Base-by-base conservation (phyloP, 2,888 invertebrate genomes). In the Drosophila picticornis region DNA sequence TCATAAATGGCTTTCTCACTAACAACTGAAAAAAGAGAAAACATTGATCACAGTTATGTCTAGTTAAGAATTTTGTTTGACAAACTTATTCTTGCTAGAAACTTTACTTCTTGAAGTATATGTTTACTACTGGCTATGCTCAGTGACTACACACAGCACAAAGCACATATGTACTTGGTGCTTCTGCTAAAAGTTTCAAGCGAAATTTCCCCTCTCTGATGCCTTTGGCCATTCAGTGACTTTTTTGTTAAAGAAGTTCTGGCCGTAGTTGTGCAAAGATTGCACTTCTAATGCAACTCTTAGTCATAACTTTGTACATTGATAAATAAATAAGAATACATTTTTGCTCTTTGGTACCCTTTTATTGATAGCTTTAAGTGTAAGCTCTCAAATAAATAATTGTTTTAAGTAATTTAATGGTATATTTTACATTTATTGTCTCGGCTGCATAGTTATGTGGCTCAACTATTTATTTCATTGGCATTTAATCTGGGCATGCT, bases 121-220 rank as follows among this genome's bases (percentile, higher is more conserved):
- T 72, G 69, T 61, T 72, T 53, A 72, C 52, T 31, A 36, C 11
- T 34, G 27, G 58, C 22, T 29, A 25, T 52, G 36, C 34, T 52
- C 9, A 29, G 19, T 25, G 48, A 22, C 72, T 72, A 25, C 57
- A 43, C 38, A 57, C 22, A 57, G 16, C 29, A 40, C 29, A 50
- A 46, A 32, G 52, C 31, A 53, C 5, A 59, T 72, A 50, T 68
- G 68, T 68, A 61, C 69, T 70, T 53, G 38, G 72, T 46, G 48
- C 61, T 38, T 38, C 53, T 48, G 38, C 25, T 19, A 22, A 73
- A 76, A 76, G 51, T 76, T 76, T 76, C 55, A 75, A 79, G 68
- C 62, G 75, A 50, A 63, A 60, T 79, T 75, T 80, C 57, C 80
- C 55, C 52, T 61, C 52, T 68, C 31, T 27, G 58, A 29, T 62